Percentiles rank a stretch among this genome's conserved stretches.
Evolutionary conservation across 2,888 invertebrate genomes (phyloP).

Genomic region (Lepidochitona cinerea): DNA sequence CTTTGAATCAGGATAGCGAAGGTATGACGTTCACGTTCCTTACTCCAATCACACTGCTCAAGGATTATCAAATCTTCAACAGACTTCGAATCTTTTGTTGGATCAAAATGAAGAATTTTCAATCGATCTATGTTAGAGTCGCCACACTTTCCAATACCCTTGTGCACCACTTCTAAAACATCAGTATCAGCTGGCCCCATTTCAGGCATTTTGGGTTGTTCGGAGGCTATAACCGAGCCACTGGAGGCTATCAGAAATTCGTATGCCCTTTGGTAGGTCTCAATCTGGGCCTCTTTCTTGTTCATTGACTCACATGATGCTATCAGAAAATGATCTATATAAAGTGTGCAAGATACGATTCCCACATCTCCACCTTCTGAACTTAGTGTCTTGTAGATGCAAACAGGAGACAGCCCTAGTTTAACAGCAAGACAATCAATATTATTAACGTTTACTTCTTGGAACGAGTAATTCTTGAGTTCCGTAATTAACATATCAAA

Average conservation of each 20-base stretch:
- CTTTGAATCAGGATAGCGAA: constrained; percentile 53
- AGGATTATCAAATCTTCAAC: constrained; percentile 40
- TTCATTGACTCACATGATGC: constrained; percentile 34
- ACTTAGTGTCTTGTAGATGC: constrained; percentile 33
- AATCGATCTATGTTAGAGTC: constrained; percentile 50
- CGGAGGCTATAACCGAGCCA: constrained; percentile 33
- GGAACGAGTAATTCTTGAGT: constrained; percentile 30
- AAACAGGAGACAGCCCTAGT: constrained; percentile 40
- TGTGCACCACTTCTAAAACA: constrained; percentile 44
- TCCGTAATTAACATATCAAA: constrained; percentile 34
- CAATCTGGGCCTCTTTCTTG: constrained; percentile 37
- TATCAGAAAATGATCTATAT: constrained; percentile 46
- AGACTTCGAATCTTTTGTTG: constrained; percentile 23
- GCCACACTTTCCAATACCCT: constrained; percentile 35
- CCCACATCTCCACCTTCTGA: not conserved
- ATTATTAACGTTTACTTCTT: constrained; percentile 34
- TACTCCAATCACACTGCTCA: constrained; percentile 51
- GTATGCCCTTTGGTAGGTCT: constrained; percentile 33
- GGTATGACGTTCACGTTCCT: constrained; percentile 47
- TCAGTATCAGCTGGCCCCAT: constrained; percentile 34
- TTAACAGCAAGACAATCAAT: constrained; percentile 41
- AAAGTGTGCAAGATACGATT: constrained; percentile 40
- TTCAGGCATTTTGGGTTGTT: constrained; percentile 36
- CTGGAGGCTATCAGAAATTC: constrained; percentile 39
- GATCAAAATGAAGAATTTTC: constrained; percentile 23